These are phyloP conservation scores for Empidonax alnorum DNA, from an alignment of 2,113 vertebrate species.

Conservation along the genomic window DNA sequence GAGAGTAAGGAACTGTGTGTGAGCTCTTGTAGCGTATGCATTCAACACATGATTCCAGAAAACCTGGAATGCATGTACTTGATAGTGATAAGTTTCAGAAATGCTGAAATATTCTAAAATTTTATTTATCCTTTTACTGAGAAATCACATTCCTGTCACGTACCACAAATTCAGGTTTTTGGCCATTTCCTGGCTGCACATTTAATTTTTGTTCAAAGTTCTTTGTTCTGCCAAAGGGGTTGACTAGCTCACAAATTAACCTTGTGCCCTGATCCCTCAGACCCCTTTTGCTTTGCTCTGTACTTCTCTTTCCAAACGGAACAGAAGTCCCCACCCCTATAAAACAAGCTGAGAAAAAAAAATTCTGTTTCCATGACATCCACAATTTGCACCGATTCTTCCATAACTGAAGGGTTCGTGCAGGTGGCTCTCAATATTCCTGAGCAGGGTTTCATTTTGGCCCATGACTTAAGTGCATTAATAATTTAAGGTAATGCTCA, in stretches of 20 bases:
- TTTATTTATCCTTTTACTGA: background rate
- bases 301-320: background rate
- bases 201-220: background rate
- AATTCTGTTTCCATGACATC: background rate
- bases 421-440: background rate
- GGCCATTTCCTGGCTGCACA: background rate
- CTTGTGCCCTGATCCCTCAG: background rate
- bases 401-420: rapidly evolving
- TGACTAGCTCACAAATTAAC: background rate
- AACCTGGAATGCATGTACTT: background rate
- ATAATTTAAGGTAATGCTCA: background rate
- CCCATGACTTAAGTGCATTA: background rate
- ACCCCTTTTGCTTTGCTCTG: background rate
- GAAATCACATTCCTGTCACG: background rate
- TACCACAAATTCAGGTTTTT: background rate
- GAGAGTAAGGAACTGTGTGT: background rate
- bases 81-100: background rate
- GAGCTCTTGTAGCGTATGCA: background rate
- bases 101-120: background rate
- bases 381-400: background rate
- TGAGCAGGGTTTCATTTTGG: background rate
- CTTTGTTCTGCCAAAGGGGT: background rate
- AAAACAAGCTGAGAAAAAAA: background rate
- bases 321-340: background rate
- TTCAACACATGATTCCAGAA: background rate